Evolutionary conservation across 2,797 vertebrate genomes (phyloP).

Genomic region (Phalanger gymnotis): DNA sequence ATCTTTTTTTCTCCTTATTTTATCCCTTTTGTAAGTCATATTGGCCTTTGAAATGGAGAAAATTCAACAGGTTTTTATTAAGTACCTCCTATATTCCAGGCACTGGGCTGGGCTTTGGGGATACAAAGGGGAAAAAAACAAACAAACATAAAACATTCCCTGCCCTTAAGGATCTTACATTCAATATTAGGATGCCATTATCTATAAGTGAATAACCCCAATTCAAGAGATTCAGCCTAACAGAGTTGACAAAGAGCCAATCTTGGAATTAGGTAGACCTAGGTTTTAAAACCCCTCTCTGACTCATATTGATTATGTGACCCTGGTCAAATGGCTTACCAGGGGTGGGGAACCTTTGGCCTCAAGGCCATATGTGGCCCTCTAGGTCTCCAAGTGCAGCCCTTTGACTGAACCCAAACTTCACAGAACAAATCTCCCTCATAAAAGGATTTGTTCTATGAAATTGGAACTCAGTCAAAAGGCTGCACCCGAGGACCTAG

Average conservation of each 20-base stretch:
- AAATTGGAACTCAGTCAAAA: no score
- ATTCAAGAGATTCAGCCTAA: not conserved
- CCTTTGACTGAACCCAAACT: no score
- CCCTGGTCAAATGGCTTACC: not conserved
- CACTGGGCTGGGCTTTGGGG: not conserved
- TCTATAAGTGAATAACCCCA: not conserved
- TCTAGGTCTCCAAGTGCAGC: no score
- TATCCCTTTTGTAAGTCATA: not conserved
- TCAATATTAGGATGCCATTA: not conserved
- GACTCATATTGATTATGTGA: not conserved
- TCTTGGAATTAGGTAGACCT: not conserved
- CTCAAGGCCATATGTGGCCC: no score
- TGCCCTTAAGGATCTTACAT: not conserved
- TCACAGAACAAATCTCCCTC: no score
- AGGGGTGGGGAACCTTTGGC: no score
- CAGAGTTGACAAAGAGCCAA: not conserved
- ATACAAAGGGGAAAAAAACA: not conserved
- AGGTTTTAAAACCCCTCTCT: not conserved
- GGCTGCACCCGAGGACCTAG: no score
- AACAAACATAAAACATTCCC: not conserved
- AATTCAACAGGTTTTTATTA: not conserved
- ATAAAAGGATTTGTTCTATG: no score
- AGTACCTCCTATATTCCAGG: not conserved
- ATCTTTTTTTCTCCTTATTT: not conserved
- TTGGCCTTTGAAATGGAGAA: not conserved